Evolutionary conservation across 2,888 invertebrate species (phyloP), one percentile per base, ranked within the genome.

Genomic region (Cephus pygmeus): DNA sequence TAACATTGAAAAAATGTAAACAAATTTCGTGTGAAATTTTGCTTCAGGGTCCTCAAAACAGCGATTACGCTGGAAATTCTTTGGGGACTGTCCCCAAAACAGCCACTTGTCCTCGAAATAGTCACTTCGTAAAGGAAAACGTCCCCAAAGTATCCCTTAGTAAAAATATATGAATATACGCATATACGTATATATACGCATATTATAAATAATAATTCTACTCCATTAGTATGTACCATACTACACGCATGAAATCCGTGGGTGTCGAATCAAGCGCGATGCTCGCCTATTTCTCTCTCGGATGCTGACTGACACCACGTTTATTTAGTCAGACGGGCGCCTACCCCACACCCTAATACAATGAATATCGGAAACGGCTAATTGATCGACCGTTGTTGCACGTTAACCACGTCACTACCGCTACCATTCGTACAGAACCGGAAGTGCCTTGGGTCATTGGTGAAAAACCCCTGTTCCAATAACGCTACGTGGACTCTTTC

Each of bases 361-460:
- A 81, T 73, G 79, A 75, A 79, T 82, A 82, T 82, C 79, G 80
- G 81, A 82, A 81, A 79, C 78, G 77, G 79, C 80, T 81, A 81
- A 84, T 84, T 84, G 84, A 82, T 79, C 31, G 56, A 23, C 23
- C 56, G 56, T 9, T 56, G 56, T 56, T 56, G 56, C 23, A 9
- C 56, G 56, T 56, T 56, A 56, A 56, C 56, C 56, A 56, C 56
- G 56, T 56, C 56, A 56, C 56, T 56, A 23, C 15, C 9, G 23
- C 56, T 23, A 23, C 56, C 56, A 23, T 56, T 23, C 23, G 23
- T 9, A 23, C 56, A 23, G 56, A 56, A 56, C 56, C 9, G 56
- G 56, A 56, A 56, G 56, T 56, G 56, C 9, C 56, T 23, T 23
- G 56, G 56, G 23, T 56, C 9, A 23, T 23, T 56, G 56, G 23